A percentile compares a stretch with the other conserved stretches of the same genome.
These are phyloP conservation scores for Phylloscopus whistleri DNA, from an alignment of 2,113 vertebrate genomes.

Conservation along the genomic window DNA sequence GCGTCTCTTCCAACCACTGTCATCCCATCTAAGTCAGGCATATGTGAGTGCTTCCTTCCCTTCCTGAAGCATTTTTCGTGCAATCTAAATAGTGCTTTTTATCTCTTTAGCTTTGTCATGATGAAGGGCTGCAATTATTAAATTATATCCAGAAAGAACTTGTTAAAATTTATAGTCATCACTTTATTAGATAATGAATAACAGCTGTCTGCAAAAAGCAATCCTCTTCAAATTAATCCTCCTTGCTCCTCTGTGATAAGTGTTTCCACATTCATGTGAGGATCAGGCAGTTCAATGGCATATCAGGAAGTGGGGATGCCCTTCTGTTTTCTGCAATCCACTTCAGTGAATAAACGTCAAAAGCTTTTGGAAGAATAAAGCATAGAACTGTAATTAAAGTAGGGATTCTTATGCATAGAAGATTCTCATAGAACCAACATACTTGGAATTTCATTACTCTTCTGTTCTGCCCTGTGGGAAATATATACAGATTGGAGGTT, in stretches of 20 bases:
- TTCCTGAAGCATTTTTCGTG: not conserved
- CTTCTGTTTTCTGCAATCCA: conserved; percentile 34
- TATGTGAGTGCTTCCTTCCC: not conserved
- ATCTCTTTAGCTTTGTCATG: conserved; percentile 34
- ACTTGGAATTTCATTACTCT: conserved; percentile 37
- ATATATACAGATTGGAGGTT: not conserved
- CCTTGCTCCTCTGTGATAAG: conserved; percentile 45
- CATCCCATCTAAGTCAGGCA: not conserved
- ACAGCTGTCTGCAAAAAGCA: conserved; percentile 55
- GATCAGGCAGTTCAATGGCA: conserved; percentile 40
- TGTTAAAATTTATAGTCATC: conserved; percentile 36
- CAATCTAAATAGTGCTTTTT: conserved; percentile 1
- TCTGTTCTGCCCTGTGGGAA: conserved; percentile 19
- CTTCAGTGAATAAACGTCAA: conserved; percentile 35
- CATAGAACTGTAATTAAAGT: conserved; percentile 36
- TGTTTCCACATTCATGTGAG: not conserved
- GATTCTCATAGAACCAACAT: not conserved
- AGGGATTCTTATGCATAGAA: not conserved
- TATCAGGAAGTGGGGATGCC: conserved; percentile 4
- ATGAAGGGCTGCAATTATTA: conserved; percentile 59
- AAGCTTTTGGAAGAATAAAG: conserved; percentile 48
- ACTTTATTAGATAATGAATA: conserved; percentile 67
- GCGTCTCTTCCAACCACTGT: not conserved
- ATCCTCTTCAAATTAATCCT: conserved; percentile 46
- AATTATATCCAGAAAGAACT: conserved; percentile 61